Base-by-base conservation (phyloP, 2,113 vertebrate genomes). In the Eonycteris spelaea region DNA sequence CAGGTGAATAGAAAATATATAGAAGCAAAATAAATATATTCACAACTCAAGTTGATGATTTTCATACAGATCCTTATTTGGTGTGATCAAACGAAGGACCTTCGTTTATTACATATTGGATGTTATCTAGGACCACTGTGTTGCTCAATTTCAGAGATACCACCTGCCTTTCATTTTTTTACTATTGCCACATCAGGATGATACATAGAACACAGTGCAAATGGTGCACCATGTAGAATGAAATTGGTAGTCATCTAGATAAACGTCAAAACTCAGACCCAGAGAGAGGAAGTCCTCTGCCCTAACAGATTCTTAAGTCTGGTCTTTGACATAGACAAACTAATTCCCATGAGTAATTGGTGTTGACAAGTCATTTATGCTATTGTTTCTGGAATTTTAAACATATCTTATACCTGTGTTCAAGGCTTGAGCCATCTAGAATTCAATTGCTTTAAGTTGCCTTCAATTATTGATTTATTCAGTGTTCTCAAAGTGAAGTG, bases 1-100 rank as follows among this genome's bases (percentile, higher is more conserved):
- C 86, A 95, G 83, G 35, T 45, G 38, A 82, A 40, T 38, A 65
- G 21, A 91, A 92, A 87, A 83, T 16, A 67, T 57, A 75, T 65
- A 24, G 43, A 45, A 95, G 45, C 65, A 97, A 92, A 95, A 91
- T 57, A 74, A 94, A 95, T 80, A 61, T 0, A 67, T 43, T 82
- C 40, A 75, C 68, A 90, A 91, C 10, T 51, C 83, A 90, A 59
- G 9, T 14, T 79, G 15, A 21, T 84, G 35, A 74, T 86, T 45
- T 75, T 78, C 13, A 70, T 30, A 38, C 19, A 94, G 26, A 82
- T 78, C 7, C 7, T 86, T 73, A 55, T 63, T 61, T 35, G 22
- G 40, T 90, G 3, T 90, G 33, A 85, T 70, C 80, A 79, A 95
- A 79, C 43, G 59, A 28, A 63, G 59, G 33, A n/a, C 1, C 22